Base-by-base conservation (phyloP, 2,888 invertebrate genomes). In the Chloroclystis v-ata region DNA sequence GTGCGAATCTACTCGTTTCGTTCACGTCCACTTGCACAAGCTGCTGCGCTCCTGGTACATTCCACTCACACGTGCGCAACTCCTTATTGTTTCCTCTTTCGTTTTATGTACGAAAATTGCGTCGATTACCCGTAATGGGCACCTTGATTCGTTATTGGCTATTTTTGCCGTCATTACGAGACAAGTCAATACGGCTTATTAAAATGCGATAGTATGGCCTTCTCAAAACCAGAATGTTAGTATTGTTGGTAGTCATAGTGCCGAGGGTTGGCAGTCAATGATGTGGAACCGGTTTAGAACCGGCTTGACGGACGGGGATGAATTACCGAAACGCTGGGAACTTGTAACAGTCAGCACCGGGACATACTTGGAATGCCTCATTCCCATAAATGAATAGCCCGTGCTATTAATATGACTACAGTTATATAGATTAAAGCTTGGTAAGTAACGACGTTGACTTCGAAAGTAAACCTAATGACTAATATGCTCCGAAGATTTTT, bases 261-360 rank as follows among this genome's bases (percentile, higher is more conserved):
- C 14, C 24, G 46, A 50, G 80, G 80, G 82, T 73, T 78, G 71
- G 75, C 71, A 82, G 81, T 79, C 85, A 86, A 81, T 86, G 84
- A 85, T 77, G 79, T 77, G 72, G 73, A 86, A 86, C 86, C 86
- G 85, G 86, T 85, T 80, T 76, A 57, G 69, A 79, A 81, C 79
- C 82, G 79, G 82, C 73, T 78, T 62, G 78, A 77, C 75, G 69
- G 78, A 78, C 77, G 62, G 81, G 82, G 84, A 82, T 84, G 84
- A 78, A 83, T 84, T 81, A 79, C 72, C 70, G 65, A 72, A 75
- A 75, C 68, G 62, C 63, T 64, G 72, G 75, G 69, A 75, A 77
- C 69, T 64, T 62, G 69, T 65, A 64, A 57, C 56, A 53, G 54
- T 57, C 52, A n/a, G 33, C 38, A 41, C 24, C 60, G 59, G 56